Evolutionary conservation across 2,797 vertebrate genomes (phyloP), one percentile per base, ranked within the genome.

Genomic region (Heterohyrax brucei): DNA sequence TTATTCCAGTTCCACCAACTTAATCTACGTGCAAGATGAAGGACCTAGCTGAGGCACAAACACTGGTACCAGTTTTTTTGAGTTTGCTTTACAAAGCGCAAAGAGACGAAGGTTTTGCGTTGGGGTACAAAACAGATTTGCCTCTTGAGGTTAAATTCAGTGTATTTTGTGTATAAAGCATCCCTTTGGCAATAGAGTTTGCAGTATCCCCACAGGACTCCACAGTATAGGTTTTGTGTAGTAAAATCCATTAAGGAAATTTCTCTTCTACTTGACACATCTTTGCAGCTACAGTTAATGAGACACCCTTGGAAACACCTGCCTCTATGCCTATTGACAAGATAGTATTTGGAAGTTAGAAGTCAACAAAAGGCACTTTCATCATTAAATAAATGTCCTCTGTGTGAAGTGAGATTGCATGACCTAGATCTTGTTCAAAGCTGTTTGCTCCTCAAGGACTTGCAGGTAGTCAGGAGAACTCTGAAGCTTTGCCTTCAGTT

Each of bases 371-470:
- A 99, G 99, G 99, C 99, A 99, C 99, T 99, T 99, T 99, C 99
- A 99, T 99, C 98, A 98, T 99, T 98, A 98, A 98, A 99, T 98
- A 98, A 98, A 98, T 98, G 98, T 99, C 98, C 98, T 98, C 98
- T 98, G 97, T 98, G 98, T 97, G 98, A 98, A 98, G 98, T 96
- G 84, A 97, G 96, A 98, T 97, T 98, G 98, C 97, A 98, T 98
- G 98, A 97, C 98, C 98, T 99, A 99, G 98, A 99, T 99, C 99
- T 99, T 99, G 98, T 99, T 99, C 98, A 99, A 99, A 97, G 99
- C 99, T 98, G 99, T 99, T 99, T 99, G 99, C 98, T 99, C 99
- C 98, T 99, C 99, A 81, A 99, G 99, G 98, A 99, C 99, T 99
- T 99, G 99, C 98, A 99, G 99, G 98, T 99, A 99, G 99, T 99